Percentiles rank a stretch among this genome's conserved stretches.
Evolutionary conservation across 2,113 vertebrate species (phyloP).

Genomic region (Cottus gobio): DNA sequence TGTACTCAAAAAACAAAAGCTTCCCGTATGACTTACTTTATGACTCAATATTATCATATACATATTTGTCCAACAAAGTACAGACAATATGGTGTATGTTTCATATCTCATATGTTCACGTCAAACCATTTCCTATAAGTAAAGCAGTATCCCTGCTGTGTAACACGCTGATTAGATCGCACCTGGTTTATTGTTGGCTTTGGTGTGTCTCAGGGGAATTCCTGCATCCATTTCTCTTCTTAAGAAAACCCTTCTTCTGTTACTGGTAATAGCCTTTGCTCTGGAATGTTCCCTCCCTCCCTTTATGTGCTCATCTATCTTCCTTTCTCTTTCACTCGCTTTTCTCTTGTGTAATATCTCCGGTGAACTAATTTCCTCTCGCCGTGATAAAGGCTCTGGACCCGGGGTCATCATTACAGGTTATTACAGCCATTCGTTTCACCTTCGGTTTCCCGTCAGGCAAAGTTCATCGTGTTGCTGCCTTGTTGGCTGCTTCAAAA

Average conservation of each 20-base stretch:
- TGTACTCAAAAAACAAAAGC: neutral
- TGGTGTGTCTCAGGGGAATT: slow-evolving; percentile 47
- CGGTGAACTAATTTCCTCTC: slow-evolving; percentile 54
- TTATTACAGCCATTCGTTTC: slow-evolving; percentile 70
- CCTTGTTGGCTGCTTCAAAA: slow-evolving; percentile 20
- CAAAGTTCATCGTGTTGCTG: neutral
- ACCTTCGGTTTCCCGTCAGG: slow-evolving; percentile 45
- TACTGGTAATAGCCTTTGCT: slow-evolving; percentile 16
- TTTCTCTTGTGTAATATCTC: slow-evolving; percentile 41
- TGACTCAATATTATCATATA: neutral
- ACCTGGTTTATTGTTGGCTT: slow-evolving; percentile 20
- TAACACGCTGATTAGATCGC: neutral
- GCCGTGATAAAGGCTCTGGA: slow-evolving; percentile 19
- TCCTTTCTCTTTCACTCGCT: slow-evolving; percentile 35
- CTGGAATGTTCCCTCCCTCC: slow-evolving; percentile 32
- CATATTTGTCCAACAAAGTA: neutral
- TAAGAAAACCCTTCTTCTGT: neutral
- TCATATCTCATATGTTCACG: neutral
- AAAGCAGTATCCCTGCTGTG: neutral
- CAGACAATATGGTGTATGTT: neutral
- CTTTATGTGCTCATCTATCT: slow-evolving; percentile 61
- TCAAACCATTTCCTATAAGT: neutral
- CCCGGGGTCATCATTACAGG: slow-evolving; percentile 47
- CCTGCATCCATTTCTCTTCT: slow-evolving; percentile 28
- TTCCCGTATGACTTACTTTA: neutral